phyloP scores from a whole-genome alignment of 2,113 vertebrate genomes.

The Acanthochromis polyacanthus region DNA sequence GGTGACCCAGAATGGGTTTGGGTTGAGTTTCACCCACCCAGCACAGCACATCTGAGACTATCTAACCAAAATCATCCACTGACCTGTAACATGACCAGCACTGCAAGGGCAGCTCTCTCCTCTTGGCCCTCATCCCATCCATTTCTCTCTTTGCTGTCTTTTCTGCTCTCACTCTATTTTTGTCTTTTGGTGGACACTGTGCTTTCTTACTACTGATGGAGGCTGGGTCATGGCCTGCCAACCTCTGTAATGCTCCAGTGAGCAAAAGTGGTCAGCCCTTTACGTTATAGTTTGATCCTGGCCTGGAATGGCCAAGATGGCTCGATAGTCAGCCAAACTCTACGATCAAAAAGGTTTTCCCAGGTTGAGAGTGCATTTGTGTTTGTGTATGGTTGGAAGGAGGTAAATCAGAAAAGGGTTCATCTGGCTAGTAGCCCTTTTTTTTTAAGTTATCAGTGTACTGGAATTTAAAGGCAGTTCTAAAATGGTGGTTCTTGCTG shows the following conservation, averaged over 20 bases:
- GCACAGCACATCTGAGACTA: slow-evolving; percentile 31
- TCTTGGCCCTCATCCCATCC: slow-evolving; percentile 26
- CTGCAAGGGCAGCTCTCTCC: slow-evolving; percentile 31
- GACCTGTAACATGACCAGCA: slow-evolving; percentile 40
- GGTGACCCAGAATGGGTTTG: slow-evolving; percentile 62
- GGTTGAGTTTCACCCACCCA: slow-evolving; percentile 35
- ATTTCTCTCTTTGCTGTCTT: slow-evolving; percentile 29
- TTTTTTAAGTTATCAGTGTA: neutral
- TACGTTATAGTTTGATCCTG: slow-evolving; percentile 46
- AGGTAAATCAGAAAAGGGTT: slow-evolving; percentile 8
- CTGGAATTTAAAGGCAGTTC: neutral
- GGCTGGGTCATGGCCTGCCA: slow-evolving; percentile 50
- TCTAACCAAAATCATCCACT: slow-evolving; percentile 50
- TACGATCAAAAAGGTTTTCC: slow-evolving; percentile 47
- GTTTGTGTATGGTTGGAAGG: neutral
- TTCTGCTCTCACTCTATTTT: slow-evolving; percentile 19
- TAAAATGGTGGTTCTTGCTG: neutral
- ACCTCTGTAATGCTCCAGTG: slow-evolving; percentile 48
- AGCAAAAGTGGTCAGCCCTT: slow-evolving; percentile 55
- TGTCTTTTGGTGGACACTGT: slow-evolving; percentile 9
- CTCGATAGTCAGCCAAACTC: slow-evolving; percentile 35
- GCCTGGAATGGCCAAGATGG: slow-evolving; percentile 26
- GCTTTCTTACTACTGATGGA: slow-evolving; percentile 27
- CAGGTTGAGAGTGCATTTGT: slow-evolving; percentile 13
- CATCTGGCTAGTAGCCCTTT: neutral